Evolutionary conservation across 2,113 vertebrate species (phyloP), one percentile per base, ranked within the genome.

Genomic region (Lamprotornis superbus): DNA sequence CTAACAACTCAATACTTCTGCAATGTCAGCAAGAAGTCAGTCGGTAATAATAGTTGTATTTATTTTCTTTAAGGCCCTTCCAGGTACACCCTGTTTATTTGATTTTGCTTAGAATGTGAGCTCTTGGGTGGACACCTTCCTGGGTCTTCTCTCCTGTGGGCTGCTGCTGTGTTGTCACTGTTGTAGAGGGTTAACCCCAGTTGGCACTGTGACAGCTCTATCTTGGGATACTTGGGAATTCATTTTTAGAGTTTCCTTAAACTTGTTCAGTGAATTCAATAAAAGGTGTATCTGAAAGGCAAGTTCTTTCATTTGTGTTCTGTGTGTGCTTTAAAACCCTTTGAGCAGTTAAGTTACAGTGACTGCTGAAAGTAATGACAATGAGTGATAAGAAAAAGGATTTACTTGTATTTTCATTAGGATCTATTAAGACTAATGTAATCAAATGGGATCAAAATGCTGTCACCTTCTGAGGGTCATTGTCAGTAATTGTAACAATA

Each of bases 361-460:
- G 13, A 33, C 57, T 94, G 69, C 40, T 71, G 49, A 84, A 93
- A 65, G 83, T 88, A 87, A 74, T 52, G 55, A 87, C 52, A 70
- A 28, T 42, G 37, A 87, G 55, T 56, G 57, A 70, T 92, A 95
- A 92, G 61, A 49, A 91, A 83, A 90, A 81, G 56, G 67, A 87
- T 92, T 96, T 87, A 56, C 49, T 87, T 81, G n/a, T 65, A 56
- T 95, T 95, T 87, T 76, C 78, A 57, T 91, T 94, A 93, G 83
- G 67, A 64, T 92, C 68, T 88, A 46, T 85, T 96, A 94, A 77
- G 59, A 61, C 53, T 79, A 87, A 73, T 87, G 44, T 94, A 94
- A 93, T 91, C 88, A 91, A 92, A 81, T 68, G 44, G 44, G 73
- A 93, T 92, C 67, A 96, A 92, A 94, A 94, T 63, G 25, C 91